Base-by-base conservation (phyloP, 2,797 vertebrate species). In the Amblyopsis hoosieri region DNA sequence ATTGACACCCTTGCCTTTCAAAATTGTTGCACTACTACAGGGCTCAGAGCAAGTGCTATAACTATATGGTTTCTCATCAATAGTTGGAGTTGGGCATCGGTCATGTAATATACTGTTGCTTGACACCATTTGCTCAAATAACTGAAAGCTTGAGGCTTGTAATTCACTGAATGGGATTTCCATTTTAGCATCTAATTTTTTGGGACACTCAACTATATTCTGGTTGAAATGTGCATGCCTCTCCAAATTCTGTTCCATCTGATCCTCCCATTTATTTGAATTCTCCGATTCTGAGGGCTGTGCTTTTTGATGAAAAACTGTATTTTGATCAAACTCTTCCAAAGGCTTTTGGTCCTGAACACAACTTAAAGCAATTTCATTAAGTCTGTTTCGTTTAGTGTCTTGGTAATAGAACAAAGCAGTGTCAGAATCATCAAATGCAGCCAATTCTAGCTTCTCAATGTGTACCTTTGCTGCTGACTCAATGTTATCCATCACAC, bases 61-160 rank as follows among this genome's bases (percentile, higher is more conserved):
- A 45, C 69, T 64, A 70, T 31, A 69, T 50, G 75, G 76, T 42
- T 82, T 75, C 72, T 92, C 89, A 75, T 91, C 91, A 48, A 86
- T 68, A 46, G 89, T 89, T 72, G 87, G 90, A 11, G 91, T 90
- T 49, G 87, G 81, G 23, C 86, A 86, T 54, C 79, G 77, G 19
- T 83, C 75, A 2, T 82, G 64, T 55, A 59, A 62, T 8, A 67
- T 65, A 53, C 52, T 69, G 56, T 52, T 48, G 0, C 54, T 47
- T 57, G 59, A 66, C 12, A 54, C 8, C 9, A 46, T 17, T 54
- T 31, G 19, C 11, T 66, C 42, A 5, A 49, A 53, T 4, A 45
- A 74, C 64, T 47, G 8, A 59, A 60, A 42, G 23, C 17, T 5
- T 3, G 68, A 62, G 8, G 12, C 49, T 23, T 78, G 62, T 19